Evolutionary conservation across 2,888 invertebrate genomes (phyloP).

Genomic region (Lacanobia wlatinum): DNA sequence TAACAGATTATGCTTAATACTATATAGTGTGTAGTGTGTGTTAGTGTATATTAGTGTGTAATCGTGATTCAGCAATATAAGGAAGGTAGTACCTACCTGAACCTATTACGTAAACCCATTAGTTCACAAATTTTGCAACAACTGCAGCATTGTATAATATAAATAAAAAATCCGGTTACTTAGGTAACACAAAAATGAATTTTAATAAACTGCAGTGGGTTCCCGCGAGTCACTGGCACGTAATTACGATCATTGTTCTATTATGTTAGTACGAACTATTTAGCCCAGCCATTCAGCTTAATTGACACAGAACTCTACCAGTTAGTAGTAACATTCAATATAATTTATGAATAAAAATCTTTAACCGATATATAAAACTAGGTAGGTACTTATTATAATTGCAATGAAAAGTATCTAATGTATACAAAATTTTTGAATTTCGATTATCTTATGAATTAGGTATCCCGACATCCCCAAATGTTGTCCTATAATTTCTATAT

Average conservation of each 20-base stretch:
- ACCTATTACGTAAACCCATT: constrained; percentile 12
- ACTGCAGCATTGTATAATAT: constrained; percentile 31
- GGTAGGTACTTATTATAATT: background rate
- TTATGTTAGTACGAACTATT: background rate
- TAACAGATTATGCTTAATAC: too few species aligned
- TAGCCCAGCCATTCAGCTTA: background rate
- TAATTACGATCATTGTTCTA: constrained; percentile 2
- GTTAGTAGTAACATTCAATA: background rate
- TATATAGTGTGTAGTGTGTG: too few species aligned
- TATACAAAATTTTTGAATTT: too few species aligned
- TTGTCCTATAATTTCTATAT: too few species aligned
- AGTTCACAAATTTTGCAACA: background rate
- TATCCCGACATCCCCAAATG: too few species aligned
- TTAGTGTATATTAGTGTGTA: too few species aligned
- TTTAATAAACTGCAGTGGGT: constrained; percentile 3
- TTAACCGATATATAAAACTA: too few species aligned
- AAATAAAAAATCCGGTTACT: constrained; percentile 18
- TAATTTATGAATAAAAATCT: background rate
- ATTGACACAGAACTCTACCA: background rate
- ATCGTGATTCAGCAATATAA: background rate
- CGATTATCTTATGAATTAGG: too few species aligned
- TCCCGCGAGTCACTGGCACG: background rate
- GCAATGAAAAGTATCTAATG: background rate
- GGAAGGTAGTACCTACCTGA: too few species aligned
- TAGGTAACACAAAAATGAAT: constrained; percentile 40